These are phyloP conservation scores for Syngnathus typhle DNA, from an alignment of 2,113 vertebrate species.

Conservation along the genomic window DNA sequence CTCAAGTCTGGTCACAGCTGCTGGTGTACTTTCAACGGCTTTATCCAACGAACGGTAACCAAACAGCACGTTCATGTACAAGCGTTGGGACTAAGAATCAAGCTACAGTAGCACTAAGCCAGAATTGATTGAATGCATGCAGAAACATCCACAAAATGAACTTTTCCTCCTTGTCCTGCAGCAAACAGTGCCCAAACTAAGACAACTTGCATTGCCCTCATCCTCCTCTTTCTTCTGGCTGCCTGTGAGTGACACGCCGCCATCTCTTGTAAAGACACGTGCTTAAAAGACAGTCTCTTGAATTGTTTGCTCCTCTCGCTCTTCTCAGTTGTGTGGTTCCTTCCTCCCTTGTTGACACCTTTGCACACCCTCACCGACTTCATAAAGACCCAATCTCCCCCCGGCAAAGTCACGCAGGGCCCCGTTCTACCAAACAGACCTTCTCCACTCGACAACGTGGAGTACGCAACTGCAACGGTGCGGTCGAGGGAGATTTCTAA, in stretches of 20 bases:
- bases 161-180: slow-evolving; percentile 15
- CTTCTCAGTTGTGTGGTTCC: slow-evolving; percentile 49
- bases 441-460: slow-evolving; percentile 14
- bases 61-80: no score
- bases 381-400: slow-evolving; percentile 28
- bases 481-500: not conserved
- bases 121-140: not conserved
- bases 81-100: no score
- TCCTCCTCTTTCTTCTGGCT: slow-evolving; percentile 26
- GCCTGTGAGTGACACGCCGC: slow-evolving; percentile 47
- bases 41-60: no score
- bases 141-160: not conserved
- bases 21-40: no score
- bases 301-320: not conserved
- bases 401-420: slow-evolving; percentile 2
- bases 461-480: slow-evolving; percentile 43
- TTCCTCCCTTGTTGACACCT: slow-evolving; percentile 33
- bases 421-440: slow-evolving; percentile 5
- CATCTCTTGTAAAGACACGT: not conserved
- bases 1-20: no score
- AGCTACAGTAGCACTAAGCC: no score
- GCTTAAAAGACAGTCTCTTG: no score
- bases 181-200: slow-evolving; percentile 27
- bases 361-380: slow-evolving; percentile 17
- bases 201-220: slow-evolving; percentile 39